These are phyloP conservation scores for Lepidotrigona ventralis DNA, from an alignment of 1,140 invertebrate genomes.

Conservation along the genomic window DNA sequence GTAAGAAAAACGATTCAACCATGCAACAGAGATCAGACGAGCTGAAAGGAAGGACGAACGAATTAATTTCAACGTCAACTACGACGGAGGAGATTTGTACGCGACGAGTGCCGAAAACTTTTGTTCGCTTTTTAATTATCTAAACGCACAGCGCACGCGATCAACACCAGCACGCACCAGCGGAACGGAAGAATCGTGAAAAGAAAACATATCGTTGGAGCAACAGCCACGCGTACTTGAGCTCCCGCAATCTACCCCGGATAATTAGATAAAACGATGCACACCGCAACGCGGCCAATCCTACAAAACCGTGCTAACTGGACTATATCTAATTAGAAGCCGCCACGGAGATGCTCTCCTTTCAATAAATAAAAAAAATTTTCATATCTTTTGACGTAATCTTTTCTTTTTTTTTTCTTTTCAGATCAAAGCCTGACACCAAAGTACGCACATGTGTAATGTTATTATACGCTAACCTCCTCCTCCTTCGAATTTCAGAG, in stretches of 20 bases:
- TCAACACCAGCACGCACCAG: constrained; percentile 12
- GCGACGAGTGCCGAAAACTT: neutral
- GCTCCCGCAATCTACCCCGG: constrained; percentile 12
- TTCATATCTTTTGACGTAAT: neutral
- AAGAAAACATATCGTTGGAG: constrained; percentile 43
- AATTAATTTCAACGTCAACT: constrained; percentile 13
- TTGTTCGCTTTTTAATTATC: constrained; percentile 41
- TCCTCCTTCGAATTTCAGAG: neutral
- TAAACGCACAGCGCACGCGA: constrained; percentile 42
- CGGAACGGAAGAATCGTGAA: constrained; percentile 27
- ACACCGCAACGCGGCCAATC: neutral
- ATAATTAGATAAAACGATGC: constrained; percentile 51
- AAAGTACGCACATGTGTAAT: too few relatives aligned
- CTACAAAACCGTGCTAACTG: constrained; percentile 36
- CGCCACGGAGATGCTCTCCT: neutral
- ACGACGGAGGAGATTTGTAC: neutral
- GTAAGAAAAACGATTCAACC: too few relatives aligned
- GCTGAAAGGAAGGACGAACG: neutral
- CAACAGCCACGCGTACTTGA: constrained; percentile 24
- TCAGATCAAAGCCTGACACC: too few relatives aligned
- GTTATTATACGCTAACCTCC: too few relatives aligned
- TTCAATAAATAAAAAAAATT: neutral
- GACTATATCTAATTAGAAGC: constrained; percentile 52
- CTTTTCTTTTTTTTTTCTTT: accelerated
- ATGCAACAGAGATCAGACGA: neutral